These are phyloP conservation scores for Emydoidea blandingii DNA, from an alignment of 2,797 vertebrate genomes.

Conservation along the genomic window DNA sequence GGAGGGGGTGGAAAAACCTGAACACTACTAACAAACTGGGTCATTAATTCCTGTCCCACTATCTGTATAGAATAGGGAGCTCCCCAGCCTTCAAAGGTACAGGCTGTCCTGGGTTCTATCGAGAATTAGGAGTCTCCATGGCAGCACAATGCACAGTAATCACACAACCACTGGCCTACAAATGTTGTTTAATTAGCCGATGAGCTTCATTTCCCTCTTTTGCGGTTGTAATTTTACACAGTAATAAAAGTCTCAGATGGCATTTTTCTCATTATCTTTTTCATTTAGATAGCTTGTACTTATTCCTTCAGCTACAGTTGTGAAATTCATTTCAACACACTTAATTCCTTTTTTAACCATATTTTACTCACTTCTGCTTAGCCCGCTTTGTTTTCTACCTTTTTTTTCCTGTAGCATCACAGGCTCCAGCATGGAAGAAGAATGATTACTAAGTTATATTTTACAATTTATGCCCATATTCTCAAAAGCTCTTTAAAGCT, in stretches of 20 bases:
- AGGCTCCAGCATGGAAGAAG: neutral
- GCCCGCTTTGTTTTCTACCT: neutral
- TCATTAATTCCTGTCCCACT: neutral
- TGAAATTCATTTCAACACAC: conserved; percentile 38
- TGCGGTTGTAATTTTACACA: conserved; percentile 11
- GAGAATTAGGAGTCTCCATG: neutral
- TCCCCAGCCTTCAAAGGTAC: neutral
- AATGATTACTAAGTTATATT: neutral
- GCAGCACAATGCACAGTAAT: neutral
- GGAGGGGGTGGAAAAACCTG: neutral
- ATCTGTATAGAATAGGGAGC: neutral
- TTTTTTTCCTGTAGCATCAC: neutral
- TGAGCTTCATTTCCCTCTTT: conserved; percentile 20
- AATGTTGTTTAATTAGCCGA: conserved; percentile 43
- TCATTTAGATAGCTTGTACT: conserved; percentile 32
- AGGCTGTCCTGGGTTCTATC: neutral
- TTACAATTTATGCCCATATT: conserved; percentile 22
- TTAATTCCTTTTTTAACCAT: conserved; percentile 14
- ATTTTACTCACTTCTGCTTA: conserved; percentile 39
- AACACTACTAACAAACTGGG: conserved; percentile 17
- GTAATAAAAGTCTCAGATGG: conserved; percentile 11
- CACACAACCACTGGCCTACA: neutral
- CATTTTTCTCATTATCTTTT: conserved; percentile 42
- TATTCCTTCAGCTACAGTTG: conserved; percentile 35
- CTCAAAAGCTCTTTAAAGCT: conserved; percentile 42